Evolutionary conservation across 1,140 invertebrate species (phyloP).

Genomic region (Eulimnadia texana): DNA sequence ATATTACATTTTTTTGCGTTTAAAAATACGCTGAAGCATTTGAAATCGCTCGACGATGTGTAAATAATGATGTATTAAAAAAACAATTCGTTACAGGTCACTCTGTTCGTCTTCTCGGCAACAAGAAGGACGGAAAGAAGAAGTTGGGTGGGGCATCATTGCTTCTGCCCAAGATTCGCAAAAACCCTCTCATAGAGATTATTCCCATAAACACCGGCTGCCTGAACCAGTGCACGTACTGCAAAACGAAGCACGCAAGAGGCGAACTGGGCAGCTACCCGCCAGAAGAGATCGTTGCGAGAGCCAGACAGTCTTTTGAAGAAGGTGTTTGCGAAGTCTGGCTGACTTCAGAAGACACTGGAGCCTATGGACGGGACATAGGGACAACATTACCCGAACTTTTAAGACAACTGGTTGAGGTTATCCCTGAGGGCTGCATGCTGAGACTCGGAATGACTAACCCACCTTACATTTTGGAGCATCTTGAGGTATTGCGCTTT

Average conservation of each 20-base stretch:
- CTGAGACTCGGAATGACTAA: conserved; percentile 92
- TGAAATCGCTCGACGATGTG: conserved; percentile 1
- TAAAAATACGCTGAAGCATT: background rate
- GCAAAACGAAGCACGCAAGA: conserved; percentile 94
- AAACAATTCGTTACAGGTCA: conserved; percentile 41
- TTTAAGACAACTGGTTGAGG: conserved; percentile 68
- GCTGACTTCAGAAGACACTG: conserved; percentile 96
- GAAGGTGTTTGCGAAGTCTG: conserved; percentile 96
- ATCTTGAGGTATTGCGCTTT: conserved; percentile 54
- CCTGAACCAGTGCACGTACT: conserved; percentile 96
- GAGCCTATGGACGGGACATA: conserved; percentile 91
- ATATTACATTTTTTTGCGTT: conserved; percentile 1
- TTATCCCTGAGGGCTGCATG: conserved; percentile 80
- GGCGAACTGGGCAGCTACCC: conserved; percentile 90
- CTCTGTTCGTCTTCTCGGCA: conserved; percentile 61
- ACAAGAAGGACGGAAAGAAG: conserved; percentile 61
- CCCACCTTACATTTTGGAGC: conserved; percentile 93
- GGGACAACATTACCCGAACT: conserved; percentile 73
- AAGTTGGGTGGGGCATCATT: conserved; percentile 76
- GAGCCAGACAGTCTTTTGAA: conserved; percentile 66
- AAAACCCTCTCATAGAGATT: conserved; percentile 93
- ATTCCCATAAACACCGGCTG: conserved; percentile 96
- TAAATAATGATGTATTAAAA: too few relatives aligned
- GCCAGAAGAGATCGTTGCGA: conserved; percentile 61
- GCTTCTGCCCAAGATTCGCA: conserved; percentile 79